Evolutionary conservation across 2,113 vertebrate species (phyloP).

Genomic region (Chamaea fasciata): DNA sequence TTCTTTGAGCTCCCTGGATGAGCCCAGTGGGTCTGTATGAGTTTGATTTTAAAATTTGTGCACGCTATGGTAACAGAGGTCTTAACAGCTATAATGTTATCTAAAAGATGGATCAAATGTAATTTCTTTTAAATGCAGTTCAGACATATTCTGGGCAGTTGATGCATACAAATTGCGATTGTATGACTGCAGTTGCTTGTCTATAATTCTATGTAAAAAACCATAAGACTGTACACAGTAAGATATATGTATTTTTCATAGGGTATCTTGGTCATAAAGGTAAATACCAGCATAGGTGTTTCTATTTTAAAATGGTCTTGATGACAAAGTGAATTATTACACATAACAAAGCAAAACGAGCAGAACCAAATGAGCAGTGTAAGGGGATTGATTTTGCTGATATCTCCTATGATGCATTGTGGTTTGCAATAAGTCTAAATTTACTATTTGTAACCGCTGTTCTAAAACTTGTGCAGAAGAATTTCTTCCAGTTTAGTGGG

Average conservation of each 20-base stretch:
- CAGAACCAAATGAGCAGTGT: neutral
- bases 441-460: neutral
- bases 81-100: neutral
- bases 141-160: neutral
- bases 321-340: neutral
- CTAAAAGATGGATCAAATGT: neutral
- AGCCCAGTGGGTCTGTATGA: neutral
- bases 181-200: neutral
- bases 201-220: neutral
- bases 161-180: neutral
- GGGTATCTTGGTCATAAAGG: neutral
- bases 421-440: neutral
- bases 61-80: accelerated
- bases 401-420: neutral
- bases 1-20: neutral
- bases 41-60: neutral
- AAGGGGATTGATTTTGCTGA: neutral
- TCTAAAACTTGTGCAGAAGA: neutral
- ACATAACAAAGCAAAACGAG: neutral
- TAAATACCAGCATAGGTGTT: neutral
- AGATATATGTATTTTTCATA: neutral
- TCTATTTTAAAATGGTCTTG: neutral
- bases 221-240: accelerated
- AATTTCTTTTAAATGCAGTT: neutral
- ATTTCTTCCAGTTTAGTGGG: neutral